These are phyloP conservation scores for Pyrochroa serraticornis DNA, from an alignment of 2,888 invertebrate species.

Conservation along the genomic window DNA sequence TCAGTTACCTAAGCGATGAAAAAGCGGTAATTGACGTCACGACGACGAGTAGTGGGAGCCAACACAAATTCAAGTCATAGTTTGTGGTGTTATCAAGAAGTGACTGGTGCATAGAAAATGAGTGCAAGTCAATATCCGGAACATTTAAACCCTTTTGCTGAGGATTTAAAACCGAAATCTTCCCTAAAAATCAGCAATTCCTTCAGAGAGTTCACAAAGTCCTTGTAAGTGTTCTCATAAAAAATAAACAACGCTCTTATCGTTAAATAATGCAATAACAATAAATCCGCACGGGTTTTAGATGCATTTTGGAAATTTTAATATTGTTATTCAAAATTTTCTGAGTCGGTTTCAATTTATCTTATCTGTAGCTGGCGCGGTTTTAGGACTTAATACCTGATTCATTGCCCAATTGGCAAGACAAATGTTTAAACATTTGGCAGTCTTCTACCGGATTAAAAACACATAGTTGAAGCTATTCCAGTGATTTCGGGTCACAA, in stretches of 20 bases:
- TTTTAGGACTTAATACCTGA: too few relatives aligned
- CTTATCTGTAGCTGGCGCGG: not conserved
- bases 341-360: not conserved
- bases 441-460: not conserved
- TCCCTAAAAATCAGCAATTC: conserved; percentile 13
- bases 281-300: too few relatives aligned
- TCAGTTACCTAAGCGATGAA: too few relatives aligned
- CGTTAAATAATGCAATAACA: not conserved
- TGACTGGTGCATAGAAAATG: conserved; percentile 18
- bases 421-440: not conserved
- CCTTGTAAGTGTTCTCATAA: conserved; percentile 25
- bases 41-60: conserved; percentile 12
- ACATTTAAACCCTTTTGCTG: conserved; percentile 77
- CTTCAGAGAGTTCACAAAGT: conserved; percentile 12
- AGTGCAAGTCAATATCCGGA: conserved; percentile 70
- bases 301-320: not conserved
- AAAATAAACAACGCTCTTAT: too few relatives aligned
- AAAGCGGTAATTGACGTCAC: conserved; percentile 8
- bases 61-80: conserved; percentile 20
- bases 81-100: conserved; percentile 5
- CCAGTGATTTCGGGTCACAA: too few relatives aligned
- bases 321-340: not conserved
- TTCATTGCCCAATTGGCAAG: too few relatives aligned
- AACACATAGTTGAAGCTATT: not conserved
- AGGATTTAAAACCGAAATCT: conserved; percentile 55